A percentile compares a stretch with the other conserved stretches of the same genome.
phyloP scores from a whole-genome alignment of 2,113 vertebrate species.

The mouse (Mus musculus) region DNA sequence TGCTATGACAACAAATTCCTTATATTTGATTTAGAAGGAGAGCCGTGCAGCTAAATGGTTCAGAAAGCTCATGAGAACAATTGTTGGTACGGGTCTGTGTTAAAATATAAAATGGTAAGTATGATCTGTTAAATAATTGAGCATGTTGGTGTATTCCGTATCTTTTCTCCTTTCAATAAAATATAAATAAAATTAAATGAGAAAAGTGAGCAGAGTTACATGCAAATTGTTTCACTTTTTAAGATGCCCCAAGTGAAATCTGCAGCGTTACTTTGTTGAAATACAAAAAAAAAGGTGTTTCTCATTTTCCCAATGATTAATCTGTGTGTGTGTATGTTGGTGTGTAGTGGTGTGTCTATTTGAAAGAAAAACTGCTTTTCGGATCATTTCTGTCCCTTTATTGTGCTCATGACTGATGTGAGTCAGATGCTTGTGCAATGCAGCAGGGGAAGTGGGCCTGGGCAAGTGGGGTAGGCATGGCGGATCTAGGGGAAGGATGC shows the following conservation, averaged over 20 bases:
- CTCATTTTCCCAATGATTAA: conserved; percentile 55
- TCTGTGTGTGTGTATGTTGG: background rate
- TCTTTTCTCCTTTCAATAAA: conserved; percentile 49
- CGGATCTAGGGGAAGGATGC: conserved; percentile 11
- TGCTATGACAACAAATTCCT: conserved; percentile 81
- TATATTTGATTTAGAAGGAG: conserved; percentile 79
- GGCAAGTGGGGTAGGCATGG: background rate
- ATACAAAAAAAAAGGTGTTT: conserved; percentile 28
- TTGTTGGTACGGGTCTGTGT: conserved; percentile 58
- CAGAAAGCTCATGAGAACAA: conserved; percentile 70
- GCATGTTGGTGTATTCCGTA: conserved; percentile 6
- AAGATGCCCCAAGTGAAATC: conserved; percentile 15
- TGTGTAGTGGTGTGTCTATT: conserved; percentile 24
- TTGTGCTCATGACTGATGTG: conserved; percentile 7
- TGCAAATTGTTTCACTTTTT: conserved; percentile 25
- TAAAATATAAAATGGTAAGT: conserved; percentile 78
- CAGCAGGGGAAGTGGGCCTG: background rate
- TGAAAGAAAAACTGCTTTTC: conserved; percentile 56
- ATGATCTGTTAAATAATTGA: conserved; percentile 74
- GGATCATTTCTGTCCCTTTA: conserved; percentile 31
- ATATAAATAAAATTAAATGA: conserved; percentile 44
- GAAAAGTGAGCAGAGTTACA: conserved; percentile 5
- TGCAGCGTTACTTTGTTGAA: conserved; percentile 48
- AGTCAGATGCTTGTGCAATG: background rate
- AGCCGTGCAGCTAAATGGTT: conserved; percentile 59